Conservation (phyloP, 2,113 vertebrate species). For the Melanocharis versteri region DNA sequence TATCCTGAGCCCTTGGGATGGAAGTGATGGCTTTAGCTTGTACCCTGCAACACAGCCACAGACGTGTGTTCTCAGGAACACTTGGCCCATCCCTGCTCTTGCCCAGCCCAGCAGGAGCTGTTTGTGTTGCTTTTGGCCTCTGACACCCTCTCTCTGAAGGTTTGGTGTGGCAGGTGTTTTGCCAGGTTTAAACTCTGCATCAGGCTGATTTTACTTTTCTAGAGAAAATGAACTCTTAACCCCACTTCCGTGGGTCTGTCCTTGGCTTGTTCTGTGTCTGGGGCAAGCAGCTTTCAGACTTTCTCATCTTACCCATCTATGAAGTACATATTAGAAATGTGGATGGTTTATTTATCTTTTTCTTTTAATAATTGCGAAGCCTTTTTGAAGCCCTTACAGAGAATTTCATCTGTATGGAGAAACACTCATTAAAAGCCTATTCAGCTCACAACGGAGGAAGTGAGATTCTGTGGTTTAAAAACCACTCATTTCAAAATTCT, state of each 20-base stretch:
- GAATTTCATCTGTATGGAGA: neutral
- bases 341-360: neutral
- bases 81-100: neutral
- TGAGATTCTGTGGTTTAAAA: neutral
- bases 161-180: neutral
- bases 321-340: neutral
- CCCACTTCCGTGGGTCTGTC: neutral
- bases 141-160: neutral
- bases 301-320: neutral
- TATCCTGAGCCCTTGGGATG: neutral
- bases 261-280: neutral
- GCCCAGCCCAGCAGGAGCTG: neutral
- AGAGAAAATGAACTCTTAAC: neutral
- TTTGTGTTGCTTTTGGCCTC: neutral
- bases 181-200: neutral
- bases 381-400: neutral
- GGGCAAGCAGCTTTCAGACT: neutral
- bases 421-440: neutral
- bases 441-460: neutral
- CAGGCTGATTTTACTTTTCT: neutral
- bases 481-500: neutral
- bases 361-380: neutral
- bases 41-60: accelerated
- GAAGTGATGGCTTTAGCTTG: neutral
- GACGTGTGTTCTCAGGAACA: accelerated